Conservation (phyloP, 2,888 invertebrate genomes). For the Hemithea aestivaria region DNA sequence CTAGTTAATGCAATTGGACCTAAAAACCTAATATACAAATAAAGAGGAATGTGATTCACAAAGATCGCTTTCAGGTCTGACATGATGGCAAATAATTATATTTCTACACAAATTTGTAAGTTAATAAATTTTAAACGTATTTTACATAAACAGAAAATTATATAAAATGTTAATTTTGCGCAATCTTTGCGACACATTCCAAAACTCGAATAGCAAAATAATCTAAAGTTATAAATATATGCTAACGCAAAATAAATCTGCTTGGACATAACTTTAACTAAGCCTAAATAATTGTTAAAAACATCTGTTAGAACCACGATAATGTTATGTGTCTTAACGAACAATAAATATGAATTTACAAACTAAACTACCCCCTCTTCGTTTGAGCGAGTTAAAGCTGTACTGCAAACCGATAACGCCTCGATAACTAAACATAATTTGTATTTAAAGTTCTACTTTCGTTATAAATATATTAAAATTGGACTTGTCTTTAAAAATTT, state of each 20-base stretch:
- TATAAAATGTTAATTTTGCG: conserved; percentile 1
- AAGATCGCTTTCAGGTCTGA: not conserved
- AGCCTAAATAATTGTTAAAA: conserved; percentile 46
- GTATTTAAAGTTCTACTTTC: conserved; percentile 12
- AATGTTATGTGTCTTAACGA: conserved; percentile 30
- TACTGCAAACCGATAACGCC: conserved; percentile 34
- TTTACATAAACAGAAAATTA: not conserved
- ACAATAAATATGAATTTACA: conserved; percentile 57
- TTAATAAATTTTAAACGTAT: conserved; percentile 1
- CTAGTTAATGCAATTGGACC: not conserved
- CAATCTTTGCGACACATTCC: conserved; percentile 33
- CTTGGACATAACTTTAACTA: conserved; percentile 54
- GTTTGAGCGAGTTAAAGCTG: conserved; percentile 63
- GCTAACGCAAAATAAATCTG: conserved; percentile 65
- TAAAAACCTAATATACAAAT: conserved; percentile 20
- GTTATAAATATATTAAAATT: conserved; percentile 16
- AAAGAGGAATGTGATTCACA: conserved; percentile 8
- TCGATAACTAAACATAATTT: conserved; percentile 14
- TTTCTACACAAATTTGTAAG: too few relatives aligned
- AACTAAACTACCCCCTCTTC: conserved; percentile 35
- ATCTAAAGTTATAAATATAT: conserved; percentile 62
- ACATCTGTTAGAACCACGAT: conserved; percentile 48
- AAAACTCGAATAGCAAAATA: conserved; percentile 56
- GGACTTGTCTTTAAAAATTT: conserved; percentile 20
- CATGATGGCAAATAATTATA: conserved; percentile 11